phyloP scores from a whole-genome alignment of 1,140 invertebrate species.

The Caenorhabditis briggsae region DNA sequence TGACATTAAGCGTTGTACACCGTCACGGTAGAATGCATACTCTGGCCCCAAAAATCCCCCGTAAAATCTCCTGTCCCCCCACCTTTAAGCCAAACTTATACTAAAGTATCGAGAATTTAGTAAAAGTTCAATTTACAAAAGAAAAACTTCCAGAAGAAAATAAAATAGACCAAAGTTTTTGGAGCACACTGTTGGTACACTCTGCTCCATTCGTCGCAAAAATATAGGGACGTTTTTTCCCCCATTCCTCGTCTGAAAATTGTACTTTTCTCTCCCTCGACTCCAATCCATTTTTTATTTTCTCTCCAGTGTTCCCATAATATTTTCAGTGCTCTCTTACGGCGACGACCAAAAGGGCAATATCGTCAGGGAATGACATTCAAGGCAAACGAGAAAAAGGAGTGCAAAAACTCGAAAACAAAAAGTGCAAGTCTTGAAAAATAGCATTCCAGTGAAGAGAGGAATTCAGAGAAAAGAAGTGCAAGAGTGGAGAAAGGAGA shows the following conservation, averaged over 20 bases:
- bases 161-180: background rate
- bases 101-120: no score
- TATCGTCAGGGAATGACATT: constrained; percentile 34
- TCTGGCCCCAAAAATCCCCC: no score
- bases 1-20: no score
- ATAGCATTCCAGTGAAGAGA: background rate
- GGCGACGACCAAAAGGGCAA: constrained; percentile 15
- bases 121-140: no score
- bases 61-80: no score
- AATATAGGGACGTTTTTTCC: background rate
- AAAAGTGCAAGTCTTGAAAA: constrained; percentile 16
- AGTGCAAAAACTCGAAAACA: constrained; percentile 52
- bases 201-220: background rate
- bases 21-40: no score
- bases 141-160: no score
- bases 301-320: background rate
- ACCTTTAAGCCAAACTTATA: no score
- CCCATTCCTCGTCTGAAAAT: constrained; percentile 14
- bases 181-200: background rate
- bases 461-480: background rate
- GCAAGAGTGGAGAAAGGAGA: constrained; percentile 15
- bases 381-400: background rate
- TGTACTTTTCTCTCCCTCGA: background rate
- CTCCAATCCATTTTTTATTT: background rate
- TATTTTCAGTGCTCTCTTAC: background rate